Percentiles rank a stretch among this genome's conserved stretches.
phyloP scores from a whole-genome alignment of 2,888 invertebrate genomes.

The Eupithecia vulgata region DNA sequence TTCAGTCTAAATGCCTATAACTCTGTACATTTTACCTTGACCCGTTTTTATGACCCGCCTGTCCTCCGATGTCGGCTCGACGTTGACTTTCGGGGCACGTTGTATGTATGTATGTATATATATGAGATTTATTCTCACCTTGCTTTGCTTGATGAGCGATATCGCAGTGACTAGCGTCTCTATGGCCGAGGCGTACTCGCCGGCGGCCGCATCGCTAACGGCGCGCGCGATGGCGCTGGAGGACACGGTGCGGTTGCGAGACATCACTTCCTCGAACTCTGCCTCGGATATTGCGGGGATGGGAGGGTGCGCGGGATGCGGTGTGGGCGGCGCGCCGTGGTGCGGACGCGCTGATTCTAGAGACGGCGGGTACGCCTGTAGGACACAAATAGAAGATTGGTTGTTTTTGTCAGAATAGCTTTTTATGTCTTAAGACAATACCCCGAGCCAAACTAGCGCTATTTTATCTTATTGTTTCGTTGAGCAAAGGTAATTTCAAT shows the following conservation, averaged over 20 bases:
- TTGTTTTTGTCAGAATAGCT: too few species aligned
- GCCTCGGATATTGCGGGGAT: slow-evolving; percentile 89
- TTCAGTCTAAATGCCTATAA: too few species aligned
- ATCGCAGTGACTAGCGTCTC: slow-evolving; percentile 99
- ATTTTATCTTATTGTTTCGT: too few species aligned
- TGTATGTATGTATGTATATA: too few species aligned
- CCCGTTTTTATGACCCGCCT: too few species aligned
- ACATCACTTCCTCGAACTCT: slow-evolving; percentile 98
- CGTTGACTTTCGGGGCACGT: too few species aligned
- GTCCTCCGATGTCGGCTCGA: too few species aligned
- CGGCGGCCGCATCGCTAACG: slow-evolving; percentile 98
- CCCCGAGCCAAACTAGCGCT: too few species aligned
- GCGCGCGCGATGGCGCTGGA: slow-evolving; percentile 98
- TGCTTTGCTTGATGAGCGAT: slow-evolving; percentile 98
- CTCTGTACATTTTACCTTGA: too few species aligned
- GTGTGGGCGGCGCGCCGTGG: slow-evolving; percentile 47
- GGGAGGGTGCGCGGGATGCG: slow-evolving; percentile 54
- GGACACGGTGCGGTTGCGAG: slow-evolving; percentile 97
- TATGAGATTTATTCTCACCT: slow-evolving; percentile 69
- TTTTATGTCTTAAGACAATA: too few species aligned
- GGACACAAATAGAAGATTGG: background rate
- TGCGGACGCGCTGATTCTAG: slow-evolving; percentile 54
- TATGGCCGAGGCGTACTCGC: slow-evolving; percentile 98
- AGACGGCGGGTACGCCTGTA: slow-evolving; percentile 52
- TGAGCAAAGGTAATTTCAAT: too few species aligned